Conservation (phyloP, 2,113 vertebrate species). For the Marcusenius ussheri region DNA sequence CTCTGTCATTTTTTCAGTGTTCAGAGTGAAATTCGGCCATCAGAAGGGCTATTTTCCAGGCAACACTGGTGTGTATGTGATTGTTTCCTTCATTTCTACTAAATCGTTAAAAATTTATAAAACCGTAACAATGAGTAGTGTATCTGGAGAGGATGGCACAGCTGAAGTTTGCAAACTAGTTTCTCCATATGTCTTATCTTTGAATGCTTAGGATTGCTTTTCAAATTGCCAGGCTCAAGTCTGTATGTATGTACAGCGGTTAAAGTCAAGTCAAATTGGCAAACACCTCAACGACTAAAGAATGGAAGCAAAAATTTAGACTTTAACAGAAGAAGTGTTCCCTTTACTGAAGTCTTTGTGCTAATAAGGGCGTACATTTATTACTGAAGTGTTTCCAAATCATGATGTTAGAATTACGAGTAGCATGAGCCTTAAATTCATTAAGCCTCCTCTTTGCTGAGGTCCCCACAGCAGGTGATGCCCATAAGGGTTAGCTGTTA, state of each 20-base stretch:
- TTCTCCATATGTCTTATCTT: slow-evolving; percentile 3
- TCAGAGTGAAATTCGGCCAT: background rate
- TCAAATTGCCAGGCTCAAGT: background rate
- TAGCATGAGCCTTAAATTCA: slow-evolving; percentile 38
- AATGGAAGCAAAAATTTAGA: background rate
- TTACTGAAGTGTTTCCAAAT: slow-evolving; percentile 44
- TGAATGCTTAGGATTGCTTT: background rate
- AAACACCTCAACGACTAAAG: background rate
- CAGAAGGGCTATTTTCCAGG: background rate
- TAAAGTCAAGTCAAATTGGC: background rate
- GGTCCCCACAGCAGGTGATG: slow-evolving; percentile 54
- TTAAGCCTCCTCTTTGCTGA: slow-evolving; percentile 43
- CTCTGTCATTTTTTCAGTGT: background rate
- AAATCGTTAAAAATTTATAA: slow-evolving; percentile 1
- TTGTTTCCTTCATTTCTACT: background rate
- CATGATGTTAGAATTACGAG: slow-evolving; percentile 44
- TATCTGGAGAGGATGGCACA: background rate
- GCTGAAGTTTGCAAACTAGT: background rate
- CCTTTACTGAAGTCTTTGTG: background rate
- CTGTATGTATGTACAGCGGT: background rate
- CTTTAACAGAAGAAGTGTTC: too few species aligned
- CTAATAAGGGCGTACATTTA: slow-evolving; percentile 34
- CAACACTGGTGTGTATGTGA: background rate
- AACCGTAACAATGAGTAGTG: background rate
- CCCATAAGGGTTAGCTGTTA: slow-evolving; percentile 62